These are phyloP conservation scores for Archips crataeganus DNA, from an alignment of 2,888 invertebrate genomes.

Conservation along the genomic window DNA sequence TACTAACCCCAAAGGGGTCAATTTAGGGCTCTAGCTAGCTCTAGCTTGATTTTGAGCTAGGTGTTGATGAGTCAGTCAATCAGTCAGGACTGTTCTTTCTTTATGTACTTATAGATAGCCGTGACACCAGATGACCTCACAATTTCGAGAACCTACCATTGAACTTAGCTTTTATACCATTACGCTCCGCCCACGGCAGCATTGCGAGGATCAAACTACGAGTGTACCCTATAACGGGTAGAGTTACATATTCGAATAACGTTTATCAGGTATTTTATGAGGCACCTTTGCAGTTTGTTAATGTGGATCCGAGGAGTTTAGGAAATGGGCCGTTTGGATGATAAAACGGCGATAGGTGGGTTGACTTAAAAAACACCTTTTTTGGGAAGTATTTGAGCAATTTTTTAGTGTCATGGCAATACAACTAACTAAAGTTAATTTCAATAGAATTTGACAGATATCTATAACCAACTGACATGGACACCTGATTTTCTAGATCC, in stretches of 20 bases:
- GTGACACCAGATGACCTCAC: neutral
- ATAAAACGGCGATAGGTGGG: neutral
- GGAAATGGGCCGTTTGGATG: constrained; percentile 14
- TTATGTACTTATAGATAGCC: too few relatives aligned
- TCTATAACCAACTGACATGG: too few relatives aligned
- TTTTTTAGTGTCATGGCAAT: neutral
- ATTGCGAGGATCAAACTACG: neutral
- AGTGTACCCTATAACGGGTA: constrained; percentile 9
- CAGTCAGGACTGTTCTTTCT: too few relatives aligned
- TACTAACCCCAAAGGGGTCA: too few relatives aligned
- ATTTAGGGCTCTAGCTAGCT: too few relatives aligned
- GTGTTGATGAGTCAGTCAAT: too few relatives aligned
- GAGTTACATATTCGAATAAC: constrained; percentile 11
- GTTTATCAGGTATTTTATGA: constrained; percentile 16
- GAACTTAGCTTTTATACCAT: neutral
- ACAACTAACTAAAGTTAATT: too few relatives aligned
- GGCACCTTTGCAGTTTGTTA: constrained; percentile 12
- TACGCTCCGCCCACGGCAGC: neutral
- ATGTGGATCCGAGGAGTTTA: constrained; percentile 4
- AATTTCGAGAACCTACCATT: neutral
- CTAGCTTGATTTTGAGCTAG: too few relatives aligned
- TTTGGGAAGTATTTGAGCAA: neutral
- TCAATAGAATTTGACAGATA: too few relatives aligned
- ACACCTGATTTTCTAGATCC: too few relatives aligned
- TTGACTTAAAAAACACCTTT: constrained; percentile 1